A percentile compares a stretch with the other conserved stretches of the same genome.
These are phyloP conservation scores for Lepidochrysops patricia DNA, from an alignment of 2,888 invertebrate genomes.

Conservation along the genomic window DNA sequence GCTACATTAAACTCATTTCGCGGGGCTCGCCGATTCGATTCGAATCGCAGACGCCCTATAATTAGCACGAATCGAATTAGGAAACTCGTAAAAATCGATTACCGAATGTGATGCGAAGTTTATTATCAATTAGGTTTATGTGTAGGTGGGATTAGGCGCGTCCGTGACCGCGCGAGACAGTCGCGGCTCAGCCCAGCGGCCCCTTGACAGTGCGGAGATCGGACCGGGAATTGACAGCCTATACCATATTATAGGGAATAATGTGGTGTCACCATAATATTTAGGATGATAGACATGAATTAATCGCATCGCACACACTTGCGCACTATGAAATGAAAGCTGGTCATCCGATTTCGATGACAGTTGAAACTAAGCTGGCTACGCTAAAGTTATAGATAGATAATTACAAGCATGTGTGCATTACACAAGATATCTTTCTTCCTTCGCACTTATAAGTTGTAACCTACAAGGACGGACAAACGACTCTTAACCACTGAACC, in stretches of 20 bases:
- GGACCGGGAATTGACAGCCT: neutral
- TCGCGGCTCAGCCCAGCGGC: slow-evolving; percentile 65
- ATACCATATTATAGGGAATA: too few relatives aligned
- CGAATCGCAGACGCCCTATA: slow-evolving; percentile 36
- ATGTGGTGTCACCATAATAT: too few relatives aligned
- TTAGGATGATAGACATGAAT: too few relatives aligned
- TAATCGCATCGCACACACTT: neutral
- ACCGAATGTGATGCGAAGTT: slow-evolving; percentile 62
- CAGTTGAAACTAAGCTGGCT: too few relatives aligned
- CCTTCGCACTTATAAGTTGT: too few relatives aligned
- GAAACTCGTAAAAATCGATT: slow-evolving; percentile 67
- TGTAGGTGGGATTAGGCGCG: slow-evolving; percentile 66
- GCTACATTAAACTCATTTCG: slow-evolving; percentile 30
- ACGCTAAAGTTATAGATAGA: too few relatives aligned
- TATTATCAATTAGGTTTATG: slow-evolving; percentile 74
- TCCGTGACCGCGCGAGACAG: slow-evolving; percentile 58
- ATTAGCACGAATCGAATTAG: slow-evolving; percentile 60
- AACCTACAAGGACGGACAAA: too few relatives aligned
- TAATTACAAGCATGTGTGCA: too few relatives aligned
- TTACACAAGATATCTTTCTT: too few relatives aligned
- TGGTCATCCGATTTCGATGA: too few relatives aligned
- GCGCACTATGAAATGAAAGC: too few relatives aligned
- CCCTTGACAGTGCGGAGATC: slow-evolving; percentile 45
- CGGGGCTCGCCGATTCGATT: slow-evolving; percentile 24
- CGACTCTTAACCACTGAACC: too few relatives aligned